Conservation (phyloP, 1,140 invertebrate genomes). For the Zaprionus vittiger region DNA sequence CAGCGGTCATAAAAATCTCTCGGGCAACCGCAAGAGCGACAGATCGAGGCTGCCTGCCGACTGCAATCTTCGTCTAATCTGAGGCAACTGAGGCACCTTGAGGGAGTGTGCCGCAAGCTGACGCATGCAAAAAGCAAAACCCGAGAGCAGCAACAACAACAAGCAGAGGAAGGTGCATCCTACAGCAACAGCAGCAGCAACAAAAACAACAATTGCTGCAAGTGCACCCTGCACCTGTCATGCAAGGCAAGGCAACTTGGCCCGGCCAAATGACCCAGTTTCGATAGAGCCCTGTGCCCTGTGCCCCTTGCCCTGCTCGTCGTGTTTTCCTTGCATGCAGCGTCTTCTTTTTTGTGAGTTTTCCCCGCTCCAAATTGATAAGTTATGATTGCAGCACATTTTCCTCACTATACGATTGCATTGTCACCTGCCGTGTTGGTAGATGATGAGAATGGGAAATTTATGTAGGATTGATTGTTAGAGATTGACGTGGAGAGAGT, state of each 20-base stretch:
- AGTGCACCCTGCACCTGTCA: constrained; percentile 76
- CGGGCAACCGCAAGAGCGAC: constrained; percentile 66
- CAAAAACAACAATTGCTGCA: constrained; percentile 38
- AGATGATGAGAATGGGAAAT: constrained; percentile 19
- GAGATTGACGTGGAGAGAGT: constrained; percentile 35
- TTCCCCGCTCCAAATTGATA: constrained; percentile 51
- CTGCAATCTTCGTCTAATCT: constrained; percentile 73
- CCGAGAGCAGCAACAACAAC: constrained; percentile 24
- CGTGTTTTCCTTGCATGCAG: constrained; percentile 16
- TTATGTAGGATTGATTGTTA: constrained; percentile 54
- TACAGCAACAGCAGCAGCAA: not conserved
- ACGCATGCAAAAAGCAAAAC: constrained; percentile 60
- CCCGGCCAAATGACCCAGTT: constrained; percentile 75
- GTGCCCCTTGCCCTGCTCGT: not conserved
- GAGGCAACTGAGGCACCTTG: constrained; percentile 52
- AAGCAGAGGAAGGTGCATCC: constrained; percentile 45
- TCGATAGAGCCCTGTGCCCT: constrained; percentile 36
- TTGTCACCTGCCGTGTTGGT: constrained; percentile 63
- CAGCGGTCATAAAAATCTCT: constrained; percentile 73
- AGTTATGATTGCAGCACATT: constrained; percentile 71
- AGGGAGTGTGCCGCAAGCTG: constrained; percentile 77
- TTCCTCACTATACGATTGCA: constrained; percentile 27
- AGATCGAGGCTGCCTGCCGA: constrained; percentile 33
- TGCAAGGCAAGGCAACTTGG: constrained; percentile 40
- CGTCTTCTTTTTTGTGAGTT: constrained; percentile 26